Percentiles rank a stretch among this genome's conserved stretches.
Conservation (phyloP, 1,140 invertebrate species). For the Diorhabda elongata region DNA sequence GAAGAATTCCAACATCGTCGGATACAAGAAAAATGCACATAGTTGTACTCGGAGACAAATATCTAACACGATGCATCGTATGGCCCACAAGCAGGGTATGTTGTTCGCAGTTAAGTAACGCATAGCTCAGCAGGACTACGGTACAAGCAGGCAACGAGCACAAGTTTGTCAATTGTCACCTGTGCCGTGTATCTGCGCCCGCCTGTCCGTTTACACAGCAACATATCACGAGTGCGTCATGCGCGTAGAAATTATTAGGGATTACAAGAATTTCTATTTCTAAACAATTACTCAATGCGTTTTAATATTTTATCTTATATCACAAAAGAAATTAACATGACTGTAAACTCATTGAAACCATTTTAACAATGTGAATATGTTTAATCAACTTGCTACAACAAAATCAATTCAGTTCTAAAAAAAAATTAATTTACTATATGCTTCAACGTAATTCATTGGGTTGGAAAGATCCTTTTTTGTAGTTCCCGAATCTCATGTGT, state of each 20-base stretch:
- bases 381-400: too few relatives aligned
- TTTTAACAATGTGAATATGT: too few relatives aligned
- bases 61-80: constrained; percentile 40
- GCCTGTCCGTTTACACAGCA: constrained; percentile 37
- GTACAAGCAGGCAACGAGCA: constrained; percentile 38
- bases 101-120: constrained; percentile 38
- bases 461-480: too few relatives aligned
- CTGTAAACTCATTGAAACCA: too few relatives aligned
- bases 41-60: constrained; percentile 37
- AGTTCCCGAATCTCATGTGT: too few relatives aligned
- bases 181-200: constrained; percentile 40
- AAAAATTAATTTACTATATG: too few relatives aligned
- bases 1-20: constrained; percentile 33
- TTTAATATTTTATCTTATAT: too few relatives aligned
- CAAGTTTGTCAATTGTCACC: constrained; percentile 46
- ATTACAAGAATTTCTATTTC: not conserved
- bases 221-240: constrained; percentile 35
- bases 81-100: constrained; percentile 35
- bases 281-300: too few relatives aligned
- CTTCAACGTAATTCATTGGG: too few relatives aligned
- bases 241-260: not conserved
- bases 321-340: too few relatives aligned
- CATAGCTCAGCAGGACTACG: constrained; percentile 42
- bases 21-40: constrained; percentile 31
- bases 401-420: too few relatives aligned